Percentiles rank a stretch among this genome's conserved stretches.
Evolutionary conservation across 1,140 invertebrate genomes (phyloP).

Genomic region (Papilio machaon): DNA sequence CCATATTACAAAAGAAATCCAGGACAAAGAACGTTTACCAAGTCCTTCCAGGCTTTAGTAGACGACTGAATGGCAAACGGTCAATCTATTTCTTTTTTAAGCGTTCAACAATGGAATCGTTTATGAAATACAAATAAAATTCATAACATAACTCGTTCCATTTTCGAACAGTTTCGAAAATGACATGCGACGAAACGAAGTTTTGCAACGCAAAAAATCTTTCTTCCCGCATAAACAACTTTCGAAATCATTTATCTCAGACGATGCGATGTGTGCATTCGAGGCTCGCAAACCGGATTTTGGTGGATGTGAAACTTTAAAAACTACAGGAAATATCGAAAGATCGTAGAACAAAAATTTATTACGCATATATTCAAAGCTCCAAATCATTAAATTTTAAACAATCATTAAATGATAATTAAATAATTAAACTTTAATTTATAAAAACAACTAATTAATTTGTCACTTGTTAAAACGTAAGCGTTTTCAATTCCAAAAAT

Average conservation of each 20-base stretch:
- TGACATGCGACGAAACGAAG: not conserved
- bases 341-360: not conserved
- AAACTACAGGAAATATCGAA: not conserved
- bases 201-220: conserved; percentile 26
- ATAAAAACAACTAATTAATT: not conserved
- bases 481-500: too few relatives aligned
- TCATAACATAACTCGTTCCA: conserved; percentile 3
- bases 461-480: too few relatives aligned
- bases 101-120: not conserved
- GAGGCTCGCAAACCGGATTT: not conserved
- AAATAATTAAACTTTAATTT: not conserved
- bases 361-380: not conserved
- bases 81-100: not conserved
- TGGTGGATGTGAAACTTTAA: not conserved
- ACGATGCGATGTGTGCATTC: conserved; percentile 25
- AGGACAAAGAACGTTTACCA: not conserved
- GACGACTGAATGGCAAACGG: not conserved
- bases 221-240: conserved; percentile 21
- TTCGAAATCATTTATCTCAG: conserved; percentile 22
- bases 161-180: conserved; percentile 5
- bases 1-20: too few relatives aligned
- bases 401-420: not conserved
- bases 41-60: not conserved
- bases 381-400: not conserved
- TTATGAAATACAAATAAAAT: not conserved